These are phyloP conservation scores for Ceramica pisi DNA, from an alignment of 2,888 invertebrate genomes.

Conservation along the genomic window DNA sequence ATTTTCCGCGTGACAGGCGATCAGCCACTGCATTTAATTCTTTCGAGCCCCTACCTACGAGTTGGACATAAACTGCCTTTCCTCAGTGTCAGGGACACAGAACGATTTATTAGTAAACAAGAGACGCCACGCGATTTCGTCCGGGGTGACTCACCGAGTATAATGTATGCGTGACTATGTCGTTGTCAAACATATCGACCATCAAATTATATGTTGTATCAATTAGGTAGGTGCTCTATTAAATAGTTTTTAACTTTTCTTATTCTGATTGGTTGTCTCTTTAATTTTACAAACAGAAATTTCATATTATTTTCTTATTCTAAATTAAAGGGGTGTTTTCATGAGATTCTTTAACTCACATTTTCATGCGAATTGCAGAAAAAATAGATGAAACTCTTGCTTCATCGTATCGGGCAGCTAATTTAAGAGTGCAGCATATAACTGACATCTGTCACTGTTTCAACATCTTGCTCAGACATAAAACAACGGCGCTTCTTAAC, in stretches of 20 bases:
- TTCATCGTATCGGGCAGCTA: constrained; percentile 42
- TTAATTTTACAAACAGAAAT: background rate
- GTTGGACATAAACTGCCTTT: constrained; percentile 66
- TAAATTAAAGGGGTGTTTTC: background rate
- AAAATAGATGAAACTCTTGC: constrained; percentile 26
- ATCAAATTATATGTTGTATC: constrained; percentile 1
- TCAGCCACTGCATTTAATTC: constrained; percentile 74
- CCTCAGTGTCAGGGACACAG: constrained; percentile 76
- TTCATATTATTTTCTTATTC: background rate
- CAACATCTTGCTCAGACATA: constrained; percentile 64
- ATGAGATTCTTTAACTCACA: background rate
- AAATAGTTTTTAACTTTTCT: background rate
- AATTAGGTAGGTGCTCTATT: background rate
- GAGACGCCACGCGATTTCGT: constrained; percentile 59
- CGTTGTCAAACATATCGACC: background rate
- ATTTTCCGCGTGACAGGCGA: constrained; percentile 77
- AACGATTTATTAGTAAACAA: constrained; percentile 71
- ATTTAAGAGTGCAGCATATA: constrained; percentile 52
- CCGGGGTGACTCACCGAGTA: constrained; percentile 56
- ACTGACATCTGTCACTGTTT: constrained; percentile 62
- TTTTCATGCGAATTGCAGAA: constrained; percentile 20
- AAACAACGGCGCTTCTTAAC: constrained; percentile 58
- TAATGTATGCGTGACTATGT: constrained; percentile 31
- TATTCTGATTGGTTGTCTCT: background rate
- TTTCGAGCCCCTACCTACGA: constrained; percentile 60